phyloP scores from a whole-genome alignment of 2,888 invertebrate species.

The Watsonalla cultraria region DNA sequence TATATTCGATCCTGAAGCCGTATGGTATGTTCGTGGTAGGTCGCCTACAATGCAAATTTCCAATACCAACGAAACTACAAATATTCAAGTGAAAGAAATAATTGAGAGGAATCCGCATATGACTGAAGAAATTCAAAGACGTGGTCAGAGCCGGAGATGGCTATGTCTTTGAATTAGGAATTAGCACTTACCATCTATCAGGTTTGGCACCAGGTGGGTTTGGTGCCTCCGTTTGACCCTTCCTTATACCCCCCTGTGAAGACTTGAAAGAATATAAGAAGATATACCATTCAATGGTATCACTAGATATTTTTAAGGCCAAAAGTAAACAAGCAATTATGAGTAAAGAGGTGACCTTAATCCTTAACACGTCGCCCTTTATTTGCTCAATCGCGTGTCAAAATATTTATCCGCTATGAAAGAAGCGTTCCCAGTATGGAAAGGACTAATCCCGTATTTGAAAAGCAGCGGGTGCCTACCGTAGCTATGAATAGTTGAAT shows the following conservation, averaged over 20 bases:
- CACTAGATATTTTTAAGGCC: slow-evolving; percentile 16
- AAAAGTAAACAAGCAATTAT: slow-evolving; percentile 32
- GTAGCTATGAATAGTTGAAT: slow-evolving; percentile 62
- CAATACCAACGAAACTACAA: too few relatives aligned
- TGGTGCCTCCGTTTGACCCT: too few relatives aligned
- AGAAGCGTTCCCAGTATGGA: slow-evolving; percentile 50
- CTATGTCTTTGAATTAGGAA: too few relatives aligned
- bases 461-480: slow-evolving; percentile 73
- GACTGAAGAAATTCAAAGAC: too few relatives aligned
- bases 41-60: too few relatives aligned
- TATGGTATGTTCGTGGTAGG: too few relatives aligned
- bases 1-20: too few relatives aligned
- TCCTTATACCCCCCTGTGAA: slow-evolving; percentile 2
- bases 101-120: too few relatives aligned
- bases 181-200: too few relatives aligned
- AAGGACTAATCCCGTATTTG: slow-evolving; percentile 69
- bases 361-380: slow-evolving; percentile 47
- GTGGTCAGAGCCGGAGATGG: too few relatives aligned
- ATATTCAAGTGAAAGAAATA: too few relatives aligned
- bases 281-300: slow-evolving; percentile 2
- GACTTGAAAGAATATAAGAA: slow-evolving; percentile 6
- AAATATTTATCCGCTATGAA: slow-evolving; percentile 67
- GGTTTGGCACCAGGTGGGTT: too few relatives aligned
- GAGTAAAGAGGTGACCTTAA: slow-evolving; percentile 44
- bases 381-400: slow-evolving; percentile 63